Evolutionary conservation across 2,797 vertebrate genomes (phyloP), one percentile per base, ranked within the genome.

Genomic region (Loris lydekkerianus): DNA sequence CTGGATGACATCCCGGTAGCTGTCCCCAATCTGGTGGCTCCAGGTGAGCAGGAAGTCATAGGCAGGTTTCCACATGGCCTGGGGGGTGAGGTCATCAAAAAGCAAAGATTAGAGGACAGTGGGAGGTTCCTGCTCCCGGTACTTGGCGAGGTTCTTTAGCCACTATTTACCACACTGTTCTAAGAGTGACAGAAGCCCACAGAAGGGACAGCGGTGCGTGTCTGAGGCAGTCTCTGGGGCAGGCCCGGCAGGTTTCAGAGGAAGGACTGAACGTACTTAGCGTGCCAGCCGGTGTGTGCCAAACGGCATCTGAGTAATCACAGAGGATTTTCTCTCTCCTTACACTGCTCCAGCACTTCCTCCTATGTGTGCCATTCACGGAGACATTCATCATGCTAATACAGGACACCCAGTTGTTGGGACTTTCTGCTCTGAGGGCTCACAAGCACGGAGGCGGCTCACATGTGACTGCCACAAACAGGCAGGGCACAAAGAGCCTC

Each of bases 61-160:
- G 0, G 99, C 99, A 0, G 99, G 99, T 94, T 99, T 99, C 99
- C 99, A 99, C 99, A 99, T 99, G 96, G 99, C 99, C 99, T 99
- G 97, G 40, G 37, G 34, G 34, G 34, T 1, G 9, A 14, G 2
- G 67, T 2, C 1, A 0, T 0, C 17, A 40, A 2, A 70, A 14
- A 77, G 2, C 5, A 0, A 53, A 58, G 58, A 6, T 69, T 5
- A 95, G 43, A 25, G n/a, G 73, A 21, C 25, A 0, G 27, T 0
- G 27, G 13, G 86, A 61, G 15, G 18, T 2, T 2, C 31, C 14
- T 2, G 3, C 5, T 3, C 2, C 11, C 15, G 49, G 14, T 15
- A 5, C 14, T 23, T 0, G 3, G 6, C 1, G 0, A 8, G 1
- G 72, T 6, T 43, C n/a, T 23, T 2, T 5, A 21, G 11, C 1